phyloP scores from a whole-genome alignment of 2,113 vertebrate species.

The Menidia beryllina region DNA sequence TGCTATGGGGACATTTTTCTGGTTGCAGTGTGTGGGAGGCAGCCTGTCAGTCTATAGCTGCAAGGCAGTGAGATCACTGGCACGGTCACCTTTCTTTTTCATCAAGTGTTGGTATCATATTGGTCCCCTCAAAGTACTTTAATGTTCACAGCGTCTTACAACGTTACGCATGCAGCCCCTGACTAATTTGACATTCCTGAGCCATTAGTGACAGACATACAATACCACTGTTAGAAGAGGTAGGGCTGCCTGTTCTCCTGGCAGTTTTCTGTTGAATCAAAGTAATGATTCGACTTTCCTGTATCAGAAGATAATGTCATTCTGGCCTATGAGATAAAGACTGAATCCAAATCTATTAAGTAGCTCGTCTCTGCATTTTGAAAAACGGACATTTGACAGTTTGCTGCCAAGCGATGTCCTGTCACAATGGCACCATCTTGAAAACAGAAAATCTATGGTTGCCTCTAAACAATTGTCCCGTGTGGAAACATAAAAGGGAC shows the following conservation, averaged over 20 bases:
- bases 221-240: conserved; percentile 53
- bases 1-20: conserved; percentile 61
- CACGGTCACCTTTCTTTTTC: conserved; percentile 64
- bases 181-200: conserved; percentile 81
- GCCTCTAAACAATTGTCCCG: conserved; percentile 38
- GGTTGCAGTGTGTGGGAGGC: conserved; percentile 65
- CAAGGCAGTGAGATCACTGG: conserved; percentile 77
- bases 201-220: conserved; percentile 80
- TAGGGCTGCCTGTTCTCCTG: conserved; percentile 31
- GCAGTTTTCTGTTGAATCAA: conserved; percentile 33
- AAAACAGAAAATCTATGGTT: conserved; percentile 37
- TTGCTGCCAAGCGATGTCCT: conserved; percentile 29
- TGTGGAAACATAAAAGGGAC: conserved; percentile 6
- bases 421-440: conserved; percentile 36
- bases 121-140: conserved; percentile 71
- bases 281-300: conserved; percentile 57
- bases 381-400: conserved; percentile 51
- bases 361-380: too few relatives aligned
- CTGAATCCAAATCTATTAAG: too few relatives aligned
- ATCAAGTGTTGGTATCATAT: conserved; percentile 64
- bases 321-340: conserved; percentile 49
- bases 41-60: conserved; percentile 64
- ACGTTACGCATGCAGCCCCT: conserved; percentile 68
- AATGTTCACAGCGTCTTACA: conserved; percentile 69
- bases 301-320: conserved; percentile 57